phyloP scores from a whole-genome alignment of 1,140 invertebrate species.

The Cardiocondyla obscurior region DNA sequence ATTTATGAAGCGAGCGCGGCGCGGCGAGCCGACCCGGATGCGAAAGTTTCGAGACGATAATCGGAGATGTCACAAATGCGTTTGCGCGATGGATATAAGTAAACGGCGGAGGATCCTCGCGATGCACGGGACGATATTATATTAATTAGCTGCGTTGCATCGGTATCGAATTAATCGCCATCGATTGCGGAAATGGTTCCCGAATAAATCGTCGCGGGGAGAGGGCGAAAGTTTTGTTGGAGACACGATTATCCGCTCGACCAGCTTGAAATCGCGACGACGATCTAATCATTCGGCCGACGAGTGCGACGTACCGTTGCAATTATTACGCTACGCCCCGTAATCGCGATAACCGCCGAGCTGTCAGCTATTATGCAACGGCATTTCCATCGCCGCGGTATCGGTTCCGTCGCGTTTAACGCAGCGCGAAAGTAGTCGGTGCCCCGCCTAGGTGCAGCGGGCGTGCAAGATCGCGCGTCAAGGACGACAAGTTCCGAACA shows the following conservation, averaged over 20 bases:
- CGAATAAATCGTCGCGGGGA: background rate
- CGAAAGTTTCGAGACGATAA: conserved; percentile 18
- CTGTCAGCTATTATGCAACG: background rate
- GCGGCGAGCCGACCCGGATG: background rate
- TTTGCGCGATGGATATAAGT: background rate
- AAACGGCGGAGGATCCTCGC: background rate
- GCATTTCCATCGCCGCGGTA: background rate
- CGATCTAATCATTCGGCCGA: background rate
- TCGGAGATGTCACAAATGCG: background rate
- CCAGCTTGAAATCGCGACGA: background rate
- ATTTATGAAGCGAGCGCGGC: conserved; percentile 3
- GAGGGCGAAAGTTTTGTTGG: background rate
- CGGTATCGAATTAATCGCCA: too few species aligned
- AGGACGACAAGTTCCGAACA: conserved; percentile 61
- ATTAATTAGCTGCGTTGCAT: too few species aligned
- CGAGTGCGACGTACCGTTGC: background rate
- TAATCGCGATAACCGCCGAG: background rate
- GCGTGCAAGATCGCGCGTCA: conserved; percentile 44
- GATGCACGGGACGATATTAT: too few species aligned
- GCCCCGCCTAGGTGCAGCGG: conserved; percentile 19
- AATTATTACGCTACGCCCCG: background rate
- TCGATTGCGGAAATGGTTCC: background rate
- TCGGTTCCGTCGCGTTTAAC: background rate
- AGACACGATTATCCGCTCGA: conserved; percentile 4
- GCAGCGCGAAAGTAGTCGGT: conserved; percentile 20